Conservation (phyloP, 1,140 invertebrate genomes). For the Nasonia giraulti region DNA sequence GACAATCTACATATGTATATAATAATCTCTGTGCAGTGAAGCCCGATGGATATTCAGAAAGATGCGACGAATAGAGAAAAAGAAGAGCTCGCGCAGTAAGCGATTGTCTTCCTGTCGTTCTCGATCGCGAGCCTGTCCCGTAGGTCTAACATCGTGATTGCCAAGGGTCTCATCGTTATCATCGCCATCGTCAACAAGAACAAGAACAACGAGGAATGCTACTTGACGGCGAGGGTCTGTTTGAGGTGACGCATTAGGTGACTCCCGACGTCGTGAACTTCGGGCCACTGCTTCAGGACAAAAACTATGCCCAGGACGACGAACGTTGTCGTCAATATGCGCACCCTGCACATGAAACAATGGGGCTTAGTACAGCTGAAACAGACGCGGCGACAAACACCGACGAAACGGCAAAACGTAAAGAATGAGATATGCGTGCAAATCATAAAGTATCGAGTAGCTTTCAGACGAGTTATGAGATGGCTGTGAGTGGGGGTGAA, state of each 20-base stretch:
- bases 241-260: slow-evolving; percentile 82
- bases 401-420: slow-evolving; percentile 40
- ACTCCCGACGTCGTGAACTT: slow-evolving; percentile 84
- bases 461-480: neutral
- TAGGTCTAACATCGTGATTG: neutral
- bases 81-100: neutral
- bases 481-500: neutral
- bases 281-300: slow-evolving; percentile 91
- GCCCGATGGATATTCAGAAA: slow-evolving; percentile 20
- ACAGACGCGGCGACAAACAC: slow-evolving; percentile 66
- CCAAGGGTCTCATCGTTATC: neutral
- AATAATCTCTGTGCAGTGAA: slow-evolving; percentile 32
- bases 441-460: slow-evolving; percentile 30
- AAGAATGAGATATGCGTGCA: slow-evolving; percentile 46
- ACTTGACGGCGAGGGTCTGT: slow-evolving; percentile 80
- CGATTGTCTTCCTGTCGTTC: neutral
- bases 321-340: slow-evolving; percentile 87
- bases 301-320: slow-evolving; percentile 87
- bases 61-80: neutral
- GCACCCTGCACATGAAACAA: slow-evolving; percentile 82
- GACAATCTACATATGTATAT: slow-evolving; percentile 45
- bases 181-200: neutral
- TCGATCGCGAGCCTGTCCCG: neutral
- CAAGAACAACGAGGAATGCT: slow-evolving; percentile 71
- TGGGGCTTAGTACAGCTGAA: slow-evolving; percentile 74